phyloP scores from a whole-genome alignment of 2,888 invertebrate species.

The Azorinus chamasolen region DNA sequence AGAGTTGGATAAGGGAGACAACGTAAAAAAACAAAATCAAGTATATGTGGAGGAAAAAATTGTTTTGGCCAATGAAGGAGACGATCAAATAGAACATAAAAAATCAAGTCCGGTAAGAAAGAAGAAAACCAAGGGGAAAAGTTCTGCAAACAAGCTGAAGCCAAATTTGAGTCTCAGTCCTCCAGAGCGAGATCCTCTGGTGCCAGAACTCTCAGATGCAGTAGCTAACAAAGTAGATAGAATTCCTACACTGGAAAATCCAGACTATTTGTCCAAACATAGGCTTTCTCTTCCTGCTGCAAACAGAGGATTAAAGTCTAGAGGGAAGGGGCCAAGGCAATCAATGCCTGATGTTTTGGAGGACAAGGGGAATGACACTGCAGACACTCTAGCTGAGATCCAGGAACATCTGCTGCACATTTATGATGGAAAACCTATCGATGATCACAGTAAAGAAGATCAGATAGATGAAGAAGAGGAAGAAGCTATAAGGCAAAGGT shows the following conservation, averaged over 20 bases:
- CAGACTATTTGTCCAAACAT: constrained; percentile 56
- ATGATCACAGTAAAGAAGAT: constrained; percentile 23
- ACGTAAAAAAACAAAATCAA: not conserved
- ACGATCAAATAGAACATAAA: constrained; percentile 12
- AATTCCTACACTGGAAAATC: constrained; percentile 39
- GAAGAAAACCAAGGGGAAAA: constrained; percentile 33
- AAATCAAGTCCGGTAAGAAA: constrained; percentile 9
- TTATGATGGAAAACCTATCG: constrained; percentile 43
- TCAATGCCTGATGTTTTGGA: constrained; percentile 57
- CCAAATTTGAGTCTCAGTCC: constrained; percentile 62
- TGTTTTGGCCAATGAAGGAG: not conserved
- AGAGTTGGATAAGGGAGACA: no score
- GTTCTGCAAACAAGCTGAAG: constrained; percentile 48
- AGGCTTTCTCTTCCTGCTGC: constrained; percentile 56
- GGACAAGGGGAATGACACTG: constrained; percentile 32
- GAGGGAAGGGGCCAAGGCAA: not conserved
- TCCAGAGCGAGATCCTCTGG: constrained; percentile 43
- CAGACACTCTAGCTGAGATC: no score
- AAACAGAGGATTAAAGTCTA: not conserved
- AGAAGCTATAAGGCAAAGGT: constrained; percentile 7
- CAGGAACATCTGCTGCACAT: constrained; percentile 26
- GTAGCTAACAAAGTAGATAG: constrained; percentile 64
- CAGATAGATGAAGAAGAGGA: constrained; percentile 29
- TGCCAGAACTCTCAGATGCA: constrained; percentile 68
- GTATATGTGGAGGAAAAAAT: constrained; percentile 16